Conservation (phyloP, 2,113 vertebrate genomes). For the Phasianus colchicus region DNA sequence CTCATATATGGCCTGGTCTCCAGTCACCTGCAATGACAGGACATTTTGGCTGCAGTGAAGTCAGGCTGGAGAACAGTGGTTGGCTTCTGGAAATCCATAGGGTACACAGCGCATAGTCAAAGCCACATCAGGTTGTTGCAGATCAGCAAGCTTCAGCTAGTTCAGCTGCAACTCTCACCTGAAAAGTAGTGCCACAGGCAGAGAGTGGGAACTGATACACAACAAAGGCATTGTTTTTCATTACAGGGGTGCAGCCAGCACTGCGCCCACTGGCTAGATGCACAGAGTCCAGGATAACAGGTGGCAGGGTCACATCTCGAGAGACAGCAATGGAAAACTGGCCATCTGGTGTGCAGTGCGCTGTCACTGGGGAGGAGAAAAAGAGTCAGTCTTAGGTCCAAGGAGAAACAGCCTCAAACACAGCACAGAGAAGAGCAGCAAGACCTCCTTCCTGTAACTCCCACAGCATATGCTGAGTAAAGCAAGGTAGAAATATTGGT, state of each 20-base stretch:
- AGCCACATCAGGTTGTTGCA: background rate
- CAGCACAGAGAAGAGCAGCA: background rate
- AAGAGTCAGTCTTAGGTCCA: background rate
- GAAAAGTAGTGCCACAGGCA: conserved; percentile 66
- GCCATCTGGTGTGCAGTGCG: conserved; percentile 58
- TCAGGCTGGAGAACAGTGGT: background rate
- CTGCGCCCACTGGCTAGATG: conserved; percentile 5
- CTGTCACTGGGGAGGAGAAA: conserved; percentile 56
- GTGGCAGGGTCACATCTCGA: conserved; percentile 34
- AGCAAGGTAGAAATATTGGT: background rate
- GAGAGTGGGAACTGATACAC: conserved; percentile 67
- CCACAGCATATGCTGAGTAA: background rate
- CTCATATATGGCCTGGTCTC: conserved; percentile 51
- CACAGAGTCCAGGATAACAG: conserved; percentile 58
- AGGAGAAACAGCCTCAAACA: background rate
- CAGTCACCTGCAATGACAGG: conserved; percentile 26
- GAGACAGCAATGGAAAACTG: conserved; percentile 60
- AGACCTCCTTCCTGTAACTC: background rate
- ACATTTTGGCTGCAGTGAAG: background rate
- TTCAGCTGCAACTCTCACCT: conserved; percentile 39
- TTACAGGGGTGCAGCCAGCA: conserved; percentile 43
- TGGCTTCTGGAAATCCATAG: background rate
- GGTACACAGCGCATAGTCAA: background rate
- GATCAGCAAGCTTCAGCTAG: background rate
- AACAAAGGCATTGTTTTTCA: conserved; percentile 42